Evolutionary conservation across 2,888 invertebrate genomes (phyloP), one percentile per base, ranked within the genome.

Genomic region (Latheticus oryzae): DNA sequence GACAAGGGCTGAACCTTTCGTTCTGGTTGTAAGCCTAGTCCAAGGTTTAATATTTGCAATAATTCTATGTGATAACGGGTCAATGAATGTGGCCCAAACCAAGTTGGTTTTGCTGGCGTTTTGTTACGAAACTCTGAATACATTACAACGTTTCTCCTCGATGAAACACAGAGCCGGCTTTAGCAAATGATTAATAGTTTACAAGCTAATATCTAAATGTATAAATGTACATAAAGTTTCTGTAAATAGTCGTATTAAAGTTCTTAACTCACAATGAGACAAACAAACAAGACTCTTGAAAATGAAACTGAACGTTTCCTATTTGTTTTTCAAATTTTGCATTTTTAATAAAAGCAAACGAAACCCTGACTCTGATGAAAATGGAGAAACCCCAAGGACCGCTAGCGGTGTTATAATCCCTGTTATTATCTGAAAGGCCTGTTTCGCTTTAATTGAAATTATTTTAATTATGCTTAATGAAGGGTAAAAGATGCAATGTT

Each of bases 381-480:
- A 8, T 5, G 19, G 47, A 21, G 32, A 47, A 33, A 33, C 47
- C 47, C 51, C 38, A 38, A 51, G 51, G 38, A 40, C 51, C 38
- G 28, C 38, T 38, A 40, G 51, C 51, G 28, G 28, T 28, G 38
- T 21, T 17, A 28, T 51, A 51, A 51, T 51, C 38, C 38, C 38
- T 30, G 51, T 48, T 48, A 48, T 48, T 48, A 48, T 48, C 48
- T 37, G 13, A 37, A 48, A 48, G 37, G 35, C 48, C 37, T 51
- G 55, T 58, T 52, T 51, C 60, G 57, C 61, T 65, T 63, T 64
- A 66, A 66, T 66, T 66, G 64, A 66, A 66, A 65, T 65, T 61
- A 65, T 65, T 65, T 63, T 61, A 65, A 65, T 65, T 60, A 62
- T 23, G 45, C 58, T 63, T 65, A 65, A 65, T 67, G 67, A 65